phyloP scores from a whole-genome alignment of 2,113 vertebrate species.

The Ptychochromis oligacanthus region DNA sequence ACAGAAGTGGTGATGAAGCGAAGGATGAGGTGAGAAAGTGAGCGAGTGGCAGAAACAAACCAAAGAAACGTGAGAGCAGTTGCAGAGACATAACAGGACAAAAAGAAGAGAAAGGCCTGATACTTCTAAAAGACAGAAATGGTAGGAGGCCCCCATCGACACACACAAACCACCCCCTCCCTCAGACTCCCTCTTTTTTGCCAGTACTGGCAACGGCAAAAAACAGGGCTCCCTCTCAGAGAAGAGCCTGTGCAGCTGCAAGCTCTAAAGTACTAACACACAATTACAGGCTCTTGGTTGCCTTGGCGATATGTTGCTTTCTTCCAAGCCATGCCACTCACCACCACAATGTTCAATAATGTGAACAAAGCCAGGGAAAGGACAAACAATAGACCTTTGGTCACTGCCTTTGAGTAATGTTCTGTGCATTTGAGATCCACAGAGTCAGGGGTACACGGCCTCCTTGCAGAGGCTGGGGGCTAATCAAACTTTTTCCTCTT shows the following conservation, averaged over 20 bases:
- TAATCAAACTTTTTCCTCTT: slow-evolving; percentile 77
- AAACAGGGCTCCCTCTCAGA: slow-evolving; percentile 58
- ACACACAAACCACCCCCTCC: neutral
- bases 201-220: slow-evolving; percentile 47
- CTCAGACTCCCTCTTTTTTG: slow-evolving; percentile 24
- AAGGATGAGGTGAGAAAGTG: slow-evolving; percentile 37
- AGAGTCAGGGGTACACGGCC: slow-evolving; percentile 72
- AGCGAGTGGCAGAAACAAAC: slow-evolving; percentile 40
- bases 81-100: neutral
- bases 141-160: neutral
- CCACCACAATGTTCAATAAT: slow-evolving; percentile 56
- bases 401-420: slow-evolving; percentile 72
- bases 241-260: slow-evolving; percentile 71
- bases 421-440: slow-evolving; percentile 67
- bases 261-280: slow-evolving; percentile 63
- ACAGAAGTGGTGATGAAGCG: slow-evolving; percentile 28
- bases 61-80: slow-evolving; percentile 1
- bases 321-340: slow-evolving; percentile 77
- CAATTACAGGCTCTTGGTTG: slow-evolving; percentile 72
- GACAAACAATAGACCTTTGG: slow-evolving; percentile 82
- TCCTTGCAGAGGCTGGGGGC: slow-evolving; percentile 76
- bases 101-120: slow-evolving; percentile 14
- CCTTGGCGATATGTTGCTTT: slow-evolving; percentile 72
- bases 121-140: slow-evolving; percentile 21
- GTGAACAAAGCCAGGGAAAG: slow-evolving; percentile 60